phyloP scores from a whole-genome alignment of 2,797 vertebrate species.

The Cryptoprocta ferox region DNA sequence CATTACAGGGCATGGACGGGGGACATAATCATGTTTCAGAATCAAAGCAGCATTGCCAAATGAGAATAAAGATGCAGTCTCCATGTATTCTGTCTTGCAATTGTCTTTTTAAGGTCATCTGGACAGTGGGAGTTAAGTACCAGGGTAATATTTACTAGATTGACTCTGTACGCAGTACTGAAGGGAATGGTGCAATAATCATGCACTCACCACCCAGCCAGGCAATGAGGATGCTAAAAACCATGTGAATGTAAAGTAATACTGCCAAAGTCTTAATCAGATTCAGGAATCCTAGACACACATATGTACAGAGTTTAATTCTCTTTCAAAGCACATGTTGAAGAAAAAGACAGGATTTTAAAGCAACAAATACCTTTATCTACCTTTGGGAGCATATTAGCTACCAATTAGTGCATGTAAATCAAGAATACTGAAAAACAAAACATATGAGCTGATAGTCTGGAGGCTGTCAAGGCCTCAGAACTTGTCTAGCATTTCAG shows the following conservation, averaged over 20 bases:
- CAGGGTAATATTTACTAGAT: not conserved
- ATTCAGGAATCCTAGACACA: not conserved
- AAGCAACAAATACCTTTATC: conserved; percentile 50
- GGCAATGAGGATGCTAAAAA: not conserved
- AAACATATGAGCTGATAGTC: not conserved
- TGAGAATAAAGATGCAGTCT: not conserved
- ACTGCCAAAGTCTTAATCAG: not conserved
- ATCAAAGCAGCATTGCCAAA: not conserved
- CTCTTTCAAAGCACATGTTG: not conserved
- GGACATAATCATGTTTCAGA: not conserved
- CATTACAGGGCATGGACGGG: not conserved
- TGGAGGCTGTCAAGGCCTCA: not conserved
- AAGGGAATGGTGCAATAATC: not conserved
- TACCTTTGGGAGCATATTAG: conserved; percentile 63
- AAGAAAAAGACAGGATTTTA: conserved; percentile 12
- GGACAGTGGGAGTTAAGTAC: not conserved
- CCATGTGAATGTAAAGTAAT: rapidly evolving
- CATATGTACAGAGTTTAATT: not conserved
- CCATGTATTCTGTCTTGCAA: not conserved
- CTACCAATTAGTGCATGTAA: conserved; percentile 64
- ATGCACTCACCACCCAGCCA: not conserved
- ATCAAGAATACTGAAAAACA: conserved; percentile 41
- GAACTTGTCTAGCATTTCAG: not conserved
- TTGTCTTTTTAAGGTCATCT: not conserved
- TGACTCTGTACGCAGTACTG: not conserved